Evolutionary conservation across 2,888 invertebrate species (phyloP), one percentile per base, ranked within the genome.

Genomic region (Drosophila nigricruria): DNA sequence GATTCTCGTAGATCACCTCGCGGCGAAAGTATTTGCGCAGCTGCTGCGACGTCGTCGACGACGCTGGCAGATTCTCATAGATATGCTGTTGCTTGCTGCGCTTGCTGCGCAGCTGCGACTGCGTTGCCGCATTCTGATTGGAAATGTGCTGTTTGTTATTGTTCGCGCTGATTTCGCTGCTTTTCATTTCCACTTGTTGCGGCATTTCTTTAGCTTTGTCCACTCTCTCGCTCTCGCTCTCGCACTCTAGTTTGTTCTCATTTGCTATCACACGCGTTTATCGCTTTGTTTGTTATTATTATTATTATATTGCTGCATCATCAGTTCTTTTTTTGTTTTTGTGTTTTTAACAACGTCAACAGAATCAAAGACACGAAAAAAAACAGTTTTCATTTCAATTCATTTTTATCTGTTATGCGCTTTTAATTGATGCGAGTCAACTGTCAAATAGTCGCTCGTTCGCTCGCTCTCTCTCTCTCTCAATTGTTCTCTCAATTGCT

Each of bases 1-100:
- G 70, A 82, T 93, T 93, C 77, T 92, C 92, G 56, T 93, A 92
- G 62, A 91, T 83, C 27, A 82, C 81, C 16, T 88, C 89, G 62
- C 86, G 88, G 32, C 85, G 89, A 74, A 92, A 91, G 70, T 90
- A 91, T 62, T 91, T 91, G 60, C 90, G 82, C 59, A 92, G 77
- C 65, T 91, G 71, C 67, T 72, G 71, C 58, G 69, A 36, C 63
- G 68, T 32, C 14, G 57, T 23, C 16, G 64, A 59, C 14, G 64
- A 60, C 42, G 45, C 49, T 4, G 73, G 68, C 25, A 87, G 64
- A 76, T 87, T 90, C 40, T 90, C 88, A 70, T 89, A 86, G 67
- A 76, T 79, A 50, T 75, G 73, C 38, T 77, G 52, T 53, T 54
- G 47, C 50, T 40, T 88, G 63, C 70, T 71, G 52, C 70, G 75